Base-by-base conservation (phyloP, 2,888 invertebrate genomes). In the Abscondita cerata region DNA sequence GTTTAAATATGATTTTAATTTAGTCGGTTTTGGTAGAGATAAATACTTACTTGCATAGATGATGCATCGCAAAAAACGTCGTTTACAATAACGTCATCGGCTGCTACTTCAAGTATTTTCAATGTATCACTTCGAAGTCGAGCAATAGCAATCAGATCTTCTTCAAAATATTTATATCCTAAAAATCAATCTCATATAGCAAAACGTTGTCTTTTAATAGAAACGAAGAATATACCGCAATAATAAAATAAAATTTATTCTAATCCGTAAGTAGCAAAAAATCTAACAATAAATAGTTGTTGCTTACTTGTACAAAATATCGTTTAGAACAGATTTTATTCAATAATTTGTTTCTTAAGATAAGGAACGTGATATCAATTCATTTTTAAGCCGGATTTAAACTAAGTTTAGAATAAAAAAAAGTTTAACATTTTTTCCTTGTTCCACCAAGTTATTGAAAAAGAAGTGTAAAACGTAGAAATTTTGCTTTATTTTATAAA, bases 91-190 rank as follows among this genome's bases (percentile, higher is more conserved):
- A 85, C 79, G 72, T 85, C 83, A 50, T 78, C 78, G 66, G 83
- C 81, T 9, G 88, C 86, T 64, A 89, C 83, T 69, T 83, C 83
- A 36, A 89, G 78, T 44, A 81, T 81, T 65, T 82, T 82, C 66
- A 89, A 78, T 25, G 81, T 81, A 16, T 81, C 74, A 46, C 85
- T 85, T 55, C 87, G 80, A 33, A 89, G 81, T 66, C 89, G 82
- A 36, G 87, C 86, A 52, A 90, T 86, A 16, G 88, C 89, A 25
- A 89, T 81, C 53, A 89, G 77, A 78, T 88, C 86, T 67, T 87
- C 84, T 60, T 84, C 85, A 65, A 81, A 82, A 73, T 89, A 86
- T 68, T 86, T 84, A 73, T 87, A 87, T 34, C 89, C 85, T 69
- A 81, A 75, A 52, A 9, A 55, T 6, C 6, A 52, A 1, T 38